phyloP scores from a whole-genome alignment of 2,113 vertebrate species.

The Pica pica region DNA sequence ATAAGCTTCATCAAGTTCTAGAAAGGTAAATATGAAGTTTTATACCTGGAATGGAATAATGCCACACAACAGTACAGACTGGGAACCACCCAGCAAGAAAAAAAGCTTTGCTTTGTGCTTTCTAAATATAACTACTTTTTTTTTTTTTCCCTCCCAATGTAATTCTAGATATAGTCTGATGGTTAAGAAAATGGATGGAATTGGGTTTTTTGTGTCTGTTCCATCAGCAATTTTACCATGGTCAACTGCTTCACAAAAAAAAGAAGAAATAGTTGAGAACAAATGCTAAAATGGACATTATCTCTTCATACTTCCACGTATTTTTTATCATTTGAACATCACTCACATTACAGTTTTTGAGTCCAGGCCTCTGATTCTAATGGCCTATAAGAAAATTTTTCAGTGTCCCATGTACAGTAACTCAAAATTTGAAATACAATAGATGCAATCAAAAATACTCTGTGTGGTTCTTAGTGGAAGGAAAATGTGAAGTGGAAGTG shows the following conservation, averaged over 20 bases:
- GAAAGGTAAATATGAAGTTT: background rate
- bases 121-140: background rate
- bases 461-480: background rate
- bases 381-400: background rate
- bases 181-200: accelerated
- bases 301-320: background rate
- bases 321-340: background rate
- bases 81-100: background rate
- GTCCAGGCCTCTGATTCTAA: background rate
- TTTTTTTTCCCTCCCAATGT: accelerated
- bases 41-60: background rate
- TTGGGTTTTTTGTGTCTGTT: background rate
- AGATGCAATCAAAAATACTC: background rate
- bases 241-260: background rate
- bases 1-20: background rate
- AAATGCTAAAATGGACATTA: background rate
- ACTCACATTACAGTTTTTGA: background rate
- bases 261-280: background rate
- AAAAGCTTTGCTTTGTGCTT: background rate
- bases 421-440: background rate
- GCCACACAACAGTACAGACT: background rate
- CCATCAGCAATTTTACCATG: background rate
- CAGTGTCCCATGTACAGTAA: background rate
- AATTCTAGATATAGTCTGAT: background rate
- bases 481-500: background rate